Evolutionary conservation across 1,140 invertebrate species (phyloP).

Genomic region (Pseudomyrmex cubaensis): DNA sequence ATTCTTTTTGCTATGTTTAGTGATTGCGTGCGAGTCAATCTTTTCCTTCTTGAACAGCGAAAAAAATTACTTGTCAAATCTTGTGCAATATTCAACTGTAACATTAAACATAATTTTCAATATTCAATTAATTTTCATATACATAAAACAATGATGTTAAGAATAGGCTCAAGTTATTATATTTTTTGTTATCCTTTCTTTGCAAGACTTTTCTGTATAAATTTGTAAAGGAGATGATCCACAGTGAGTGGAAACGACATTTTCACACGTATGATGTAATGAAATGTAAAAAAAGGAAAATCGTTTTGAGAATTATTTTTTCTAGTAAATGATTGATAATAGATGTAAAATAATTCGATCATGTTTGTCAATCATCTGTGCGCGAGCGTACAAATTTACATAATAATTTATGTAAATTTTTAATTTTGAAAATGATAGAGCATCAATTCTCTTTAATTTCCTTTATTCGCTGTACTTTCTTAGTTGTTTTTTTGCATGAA

Average conservation of each 20-base stretch:
- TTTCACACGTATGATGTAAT: background rate
- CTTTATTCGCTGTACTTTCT: background rate
- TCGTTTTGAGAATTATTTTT: no score
- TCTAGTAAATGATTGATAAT: no score
- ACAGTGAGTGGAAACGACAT: background rate
- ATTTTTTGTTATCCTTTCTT: slow-evolving; percentile 23
- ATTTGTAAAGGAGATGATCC: slow-evolving; percentile 9
- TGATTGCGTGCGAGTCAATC: background rate
- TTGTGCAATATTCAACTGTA: slow-evolving; percentile 53
- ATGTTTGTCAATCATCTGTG: background rate
- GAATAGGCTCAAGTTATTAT: slow-evolving; percentile 15
- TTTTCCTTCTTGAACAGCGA: background rate
- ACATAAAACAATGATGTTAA: background rate
- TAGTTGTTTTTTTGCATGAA: slow-evolving; percentile 56
- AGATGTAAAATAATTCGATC: no score
- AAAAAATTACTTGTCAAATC: slow-evolving; percentile 48
- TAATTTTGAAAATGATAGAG: no score
- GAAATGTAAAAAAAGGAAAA: background rate
- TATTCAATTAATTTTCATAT: slow-evolving; percentile 49
- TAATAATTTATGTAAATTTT: no score
- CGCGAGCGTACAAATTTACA: no score
- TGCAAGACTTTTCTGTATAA: slow-evolving; percentile 6
- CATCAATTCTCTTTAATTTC: background rate
- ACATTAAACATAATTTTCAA: slow-evolving; percentile 84
- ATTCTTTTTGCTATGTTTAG: background rate